Evolutionary conservation across 2,113 vertebrate genomes (phyloP).

Genomic region (Stegastes partitus): DNA sequence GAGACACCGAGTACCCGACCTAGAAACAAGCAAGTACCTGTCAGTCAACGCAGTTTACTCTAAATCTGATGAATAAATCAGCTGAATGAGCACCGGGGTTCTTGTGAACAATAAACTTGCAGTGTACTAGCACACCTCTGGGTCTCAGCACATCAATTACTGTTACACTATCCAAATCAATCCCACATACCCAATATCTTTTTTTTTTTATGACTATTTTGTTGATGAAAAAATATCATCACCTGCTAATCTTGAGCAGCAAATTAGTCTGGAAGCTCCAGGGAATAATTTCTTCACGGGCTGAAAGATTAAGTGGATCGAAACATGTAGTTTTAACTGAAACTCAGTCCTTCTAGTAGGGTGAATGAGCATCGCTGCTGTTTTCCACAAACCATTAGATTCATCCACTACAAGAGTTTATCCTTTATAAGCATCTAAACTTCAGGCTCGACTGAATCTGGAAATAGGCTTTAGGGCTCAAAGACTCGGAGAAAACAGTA

Average conservation of each 20-base stretch:
- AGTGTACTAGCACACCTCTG: not conserved
- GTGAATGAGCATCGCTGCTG: not conserved
- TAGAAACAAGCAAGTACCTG: not conserved
- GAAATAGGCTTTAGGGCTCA: not conserved
- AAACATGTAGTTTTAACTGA: not conserved
- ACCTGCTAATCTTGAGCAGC: not conserved
- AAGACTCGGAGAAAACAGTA: not conserved
- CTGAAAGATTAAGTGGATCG: not conserved
- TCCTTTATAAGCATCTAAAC: not conserved
- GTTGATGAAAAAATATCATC: not conserved
- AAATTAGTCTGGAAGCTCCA: not conserved
- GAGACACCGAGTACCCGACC: not conserved
- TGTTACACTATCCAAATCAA: not conserved
- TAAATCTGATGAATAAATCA: conserved; percentile 23
- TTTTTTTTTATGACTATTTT: not conserved
- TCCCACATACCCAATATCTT: not conserved
- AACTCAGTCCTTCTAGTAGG: not conserved
- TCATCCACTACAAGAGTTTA: not conserved
- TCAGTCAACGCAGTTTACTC: conserved; percentile 14
- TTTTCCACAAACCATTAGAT: not conserved
- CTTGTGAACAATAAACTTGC: not conserved
- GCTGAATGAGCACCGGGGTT: not conserved
- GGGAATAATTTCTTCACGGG: not conserved
- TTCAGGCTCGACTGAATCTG: not conserved
- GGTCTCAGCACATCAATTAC: not conserved